phyloP scores from a whole-genome alignment of 1,140 invertebrate genomes.

The Pogonognathellus flavescens region DNA sequence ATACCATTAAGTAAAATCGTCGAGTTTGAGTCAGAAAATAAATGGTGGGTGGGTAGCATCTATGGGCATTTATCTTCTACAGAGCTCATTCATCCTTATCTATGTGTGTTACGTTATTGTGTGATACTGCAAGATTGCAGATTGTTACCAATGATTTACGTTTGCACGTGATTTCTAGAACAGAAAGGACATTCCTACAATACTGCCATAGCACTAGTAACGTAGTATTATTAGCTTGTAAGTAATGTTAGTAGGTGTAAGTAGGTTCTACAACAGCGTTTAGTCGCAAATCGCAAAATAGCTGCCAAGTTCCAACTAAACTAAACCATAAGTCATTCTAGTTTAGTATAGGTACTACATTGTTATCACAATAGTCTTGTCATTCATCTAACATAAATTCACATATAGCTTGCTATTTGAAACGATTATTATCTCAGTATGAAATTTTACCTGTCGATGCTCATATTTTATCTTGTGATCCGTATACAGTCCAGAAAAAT shows the following conservation, averaged over 20 bases:
- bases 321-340: neutral
- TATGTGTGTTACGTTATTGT: neutral
- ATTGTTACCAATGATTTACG: neutral
- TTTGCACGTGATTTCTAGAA: neutral
- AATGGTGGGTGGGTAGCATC: too few species aligned
- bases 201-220: neutral
- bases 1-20: too few species aligned
- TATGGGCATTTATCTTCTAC: neutral
- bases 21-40: too few species aligned
- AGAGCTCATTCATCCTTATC: neutral
- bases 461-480: constrained; percentile 14
- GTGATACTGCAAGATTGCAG: neutral
- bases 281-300: neutral
- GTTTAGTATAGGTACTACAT: neutral
- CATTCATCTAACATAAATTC: constrained; percentile 1
- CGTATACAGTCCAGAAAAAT: constrained; percentile 11
- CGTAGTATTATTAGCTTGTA: too few species aligned
- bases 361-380: neutral
- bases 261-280: too few species aligned
- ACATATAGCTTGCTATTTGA: neutral
- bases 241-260: too few species aligned
- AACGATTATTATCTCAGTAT: neutral
- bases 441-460: constrained; percentile 18
- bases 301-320: neutral
- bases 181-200: neutral